These are phyloP conservation scores for Lethrus apterus DNA, from an alignment of 1,140 invertebrate genomes.

Conservation along the genomic window DNA sequence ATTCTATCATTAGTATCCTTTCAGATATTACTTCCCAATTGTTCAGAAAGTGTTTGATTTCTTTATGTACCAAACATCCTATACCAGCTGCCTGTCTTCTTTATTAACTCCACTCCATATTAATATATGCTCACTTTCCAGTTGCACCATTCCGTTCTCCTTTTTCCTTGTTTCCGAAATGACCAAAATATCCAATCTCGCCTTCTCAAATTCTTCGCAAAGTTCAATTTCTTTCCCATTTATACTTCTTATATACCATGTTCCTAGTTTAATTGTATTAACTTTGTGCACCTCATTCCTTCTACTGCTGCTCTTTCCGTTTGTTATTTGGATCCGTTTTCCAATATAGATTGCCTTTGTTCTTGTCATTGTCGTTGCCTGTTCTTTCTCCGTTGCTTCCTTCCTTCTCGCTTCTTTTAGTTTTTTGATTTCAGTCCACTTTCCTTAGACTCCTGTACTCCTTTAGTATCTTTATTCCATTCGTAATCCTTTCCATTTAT, in stretches of 20 bases:
- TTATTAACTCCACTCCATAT: constrained; percentile 10
- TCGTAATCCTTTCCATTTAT: constrained; percentile 7
- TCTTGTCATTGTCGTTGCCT: not conserved
- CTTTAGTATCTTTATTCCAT: not conserved
- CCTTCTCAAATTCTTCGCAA: constrained; percentile 11
- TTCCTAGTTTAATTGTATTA: constrained; percentile 11
- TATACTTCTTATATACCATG: constrained; percentile 16
- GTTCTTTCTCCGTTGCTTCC: not conserved
- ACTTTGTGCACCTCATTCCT: not conserved
- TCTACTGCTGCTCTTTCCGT: not conserved
- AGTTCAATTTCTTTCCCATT: constrained; percentile 16
- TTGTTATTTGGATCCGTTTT: not conserved
- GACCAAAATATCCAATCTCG: constrained; percentile 10
- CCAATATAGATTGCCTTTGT: not conserved
- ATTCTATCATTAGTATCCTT: constrained; percentile 10
- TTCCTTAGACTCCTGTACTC: not conserved
- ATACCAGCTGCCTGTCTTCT: constrained; percentile 5
- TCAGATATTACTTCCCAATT: constrained; percentile 8
- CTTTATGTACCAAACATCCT: constrained; percentile 11
- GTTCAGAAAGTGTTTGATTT: not conserved
- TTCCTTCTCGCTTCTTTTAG: not conserved
- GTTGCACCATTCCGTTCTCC: constrained; percentile 1
- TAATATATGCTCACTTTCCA: constrained; percentile 6
- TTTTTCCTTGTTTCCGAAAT: constrained; percentile 16
- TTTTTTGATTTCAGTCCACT: not conserved